Conservation (phyloP, 2,888 invertebrate genomes). For the Lysandra coridon region DNA sequence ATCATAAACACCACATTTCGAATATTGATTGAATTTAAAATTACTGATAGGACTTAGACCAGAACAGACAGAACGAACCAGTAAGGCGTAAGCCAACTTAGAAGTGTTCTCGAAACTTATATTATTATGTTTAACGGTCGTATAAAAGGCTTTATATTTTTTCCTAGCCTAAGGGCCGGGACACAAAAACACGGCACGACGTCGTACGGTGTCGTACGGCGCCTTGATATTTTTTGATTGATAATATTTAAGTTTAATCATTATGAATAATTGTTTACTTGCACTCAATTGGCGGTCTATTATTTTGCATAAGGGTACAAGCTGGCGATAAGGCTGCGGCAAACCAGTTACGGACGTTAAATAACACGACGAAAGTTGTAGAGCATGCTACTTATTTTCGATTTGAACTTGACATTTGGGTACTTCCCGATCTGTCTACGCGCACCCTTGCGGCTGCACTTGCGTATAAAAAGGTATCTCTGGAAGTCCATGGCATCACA, state of each 20-base stretch:
- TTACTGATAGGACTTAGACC: too few species aligned
- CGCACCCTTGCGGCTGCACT: neutral
- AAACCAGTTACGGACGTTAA: slow-evolving; percentile 18
- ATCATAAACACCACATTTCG: too few species aligned
- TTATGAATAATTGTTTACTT: neutral
- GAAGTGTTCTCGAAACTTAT: too few species aligned
- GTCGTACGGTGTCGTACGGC: too few species aligned
- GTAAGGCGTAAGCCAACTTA: too few species aligned
- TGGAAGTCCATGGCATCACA: slow-evolving; percentile 49
- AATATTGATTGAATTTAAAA: too few species aligned
- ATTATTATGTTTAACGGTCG: too few species aligned
- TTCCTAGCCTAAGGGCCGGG: neutral
- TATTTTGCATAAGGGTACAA: neutral
- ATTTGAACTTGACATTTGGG: slow-evolving; percentile 37
- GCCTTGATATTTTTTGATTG: too few species aligned
- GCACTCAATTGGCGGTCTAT: neutral
- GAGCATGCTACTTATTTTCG: slow-evolving; percentile 18
- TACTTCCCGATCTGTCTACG: slow-evolving; percentile 34
- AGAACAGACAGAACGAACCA: too few species aligned
- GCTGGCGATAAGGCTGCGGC: neutral
- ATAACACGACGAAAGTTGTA: slow-evolving; percentile 29
- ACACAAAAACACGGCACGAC: too few species aligned
- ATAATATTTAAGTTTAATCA: too few species aligned
- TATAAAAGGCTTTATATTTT: too few species aligned
- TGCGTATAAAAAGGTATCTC: slow-evolving; percentile 25